Percentiles rank a stretch among this genome's conserved stretches.
Evolutionary conservation across 2,888 invertebrate species (phyloP).

Genomic region (Pandemis cinnamomeana): DNA sequence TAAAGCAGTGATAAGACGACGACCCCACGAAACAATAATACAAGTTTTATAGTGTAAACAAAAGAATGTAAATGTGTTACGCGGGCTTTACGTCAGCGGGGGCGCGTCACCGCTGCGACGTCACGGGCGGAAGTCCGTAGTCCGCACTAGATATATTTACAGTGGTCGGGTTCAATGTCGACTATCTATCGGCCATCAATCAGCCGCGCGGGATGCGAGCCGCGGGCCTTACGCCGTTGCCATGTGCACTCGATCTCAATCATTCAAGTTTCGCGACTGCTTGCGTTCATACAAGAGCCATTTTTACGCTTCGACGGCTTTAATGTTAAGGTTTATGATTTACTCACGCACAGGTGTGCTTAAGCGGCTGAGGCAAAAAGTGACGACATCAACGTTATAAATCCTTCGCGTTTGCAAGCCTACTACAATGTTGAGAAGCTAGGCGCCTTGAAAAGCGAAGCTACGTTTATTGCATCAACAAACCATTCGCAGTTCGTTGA

Average conservation of each 20-base stretch:
- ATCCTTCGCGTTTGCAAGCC: neutral
- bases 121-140: conserved; percentile 81
- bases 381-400: neutral
- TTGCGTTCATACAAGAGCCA: neutral
- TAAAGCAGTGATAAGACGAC: conserved; percentile 77
- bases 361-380: neutral
- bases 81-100: conserved; percentile 69
- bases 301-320: conserved; percentile 6
- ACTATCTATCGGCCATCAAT: conserved; percentile 82
- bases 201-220: conserved; percentile 57
- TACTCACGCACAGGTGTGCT: neutral
- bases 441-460: conserved; percentile 4
- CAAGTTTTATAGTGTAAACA: conserved; percentile 82
- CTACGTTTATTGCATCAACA: conserved; percentile 22
- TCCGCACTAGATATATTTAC: conserved; percentile 78
- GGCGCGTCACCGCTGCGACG: conserved; percentile 72
- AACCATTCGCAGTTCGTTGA: conserved; percentile 52
- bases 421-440: neutral
- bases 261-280: conserved; percentile 21
- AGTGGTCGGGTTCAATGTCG: conserved; percentile 81
- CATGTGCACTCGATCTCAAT: conserved; percentile 38
- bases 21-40: conserved; percentile 78
- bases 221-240: conserved; percentile 36
- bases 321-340: neutral
- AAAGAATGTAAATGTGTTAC: conserved; percentile 75